Evolutionary conservation across 2,888 invertebrate species (phyloP).

Genomic region (Protophormia terraenovae): DNA sequence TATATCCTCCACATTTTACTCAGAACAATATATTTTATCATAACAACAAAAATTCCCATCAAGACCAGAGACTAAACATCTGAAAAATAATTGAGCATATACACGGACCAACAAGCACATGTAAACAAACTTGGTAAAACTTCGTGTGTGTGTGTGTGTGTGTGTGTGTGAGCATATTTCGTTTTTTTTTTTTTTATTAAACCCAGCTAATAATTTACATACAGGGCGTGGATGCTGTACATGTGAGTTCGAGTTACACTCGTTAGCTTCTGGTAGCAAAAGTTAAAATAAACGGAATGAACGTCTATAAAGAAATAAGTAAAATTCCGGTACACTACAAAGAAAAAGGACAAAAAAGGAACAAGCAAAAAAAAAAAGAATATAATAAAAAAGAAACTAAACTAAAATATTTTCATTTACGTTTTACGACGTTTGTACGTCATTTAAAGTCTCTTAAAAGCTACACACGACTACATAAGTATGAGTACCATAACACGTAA

Average conservation of each 20-base stretch:
- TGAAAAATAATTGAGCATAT: neutral
- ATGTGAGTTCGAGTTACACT: constrained; percentile 46
- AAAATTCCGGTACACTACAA: constrained; percentile 45
- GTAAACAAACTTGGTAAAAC: constrained; percentile 38
- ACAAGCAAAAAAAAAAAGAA: too few relatives aligned
- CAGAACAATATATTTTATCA: constrained; percentile 23
- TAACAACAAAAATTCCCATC: constrained; percentile 24
- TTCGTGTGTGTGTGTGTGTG: neutral
- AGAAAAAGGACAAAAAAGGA: constrained; percentile 11
- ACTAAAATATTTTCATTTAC: constrained; percentile 4
- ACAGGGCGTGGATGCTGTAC: constrained; percentile 70
- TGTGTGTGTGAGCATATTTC: neutral
- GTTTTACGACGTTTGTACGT: constrained; percentile 38
- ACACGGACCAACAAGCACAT: neutral
- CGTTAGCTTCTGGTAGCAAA: constrained; percentile 36
- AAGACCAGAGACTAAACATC: neutral
- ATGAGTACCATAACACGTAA: too few relatives aligned
- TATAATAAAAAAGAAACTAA: neutral
- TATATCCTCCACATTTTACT: constrained; percentile 10
- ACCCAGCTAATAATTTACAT: constrained; percentile 69
- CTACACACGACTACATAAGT: too few relatives aligned
- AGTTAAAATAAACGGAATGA: constrained; percentile 5
- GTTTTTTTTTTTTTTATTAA: neutral
- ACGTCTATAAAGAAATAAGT: constrained; percentile 35
- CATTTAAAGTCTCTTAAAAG: constrained; percentile 40